Evolutionary conservation across 2,113 vertebrate species (phyloP).

Genomic region (Oostethus manadensis): DNA sequence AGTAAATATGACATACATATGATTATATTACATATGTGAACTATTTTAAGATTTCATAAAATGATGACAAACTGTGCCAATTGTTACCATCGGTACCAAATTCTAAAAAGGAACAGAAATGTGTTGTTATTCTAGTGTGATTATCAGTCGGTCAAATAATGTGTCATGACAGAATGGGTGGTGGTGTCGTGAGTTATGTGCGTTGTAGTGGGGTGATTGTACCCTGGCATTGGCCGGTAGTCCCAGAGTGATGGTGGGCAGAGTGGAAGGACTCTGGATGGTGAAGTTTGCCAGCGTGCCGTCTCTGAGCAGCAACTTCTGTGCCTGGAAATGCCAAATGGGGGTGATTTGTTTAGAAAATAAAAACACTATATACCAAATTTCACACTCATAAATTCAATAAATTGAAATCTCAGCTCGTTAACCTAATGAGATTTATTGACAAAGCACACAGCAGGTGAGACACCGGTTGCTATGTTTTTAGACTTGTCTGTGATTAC

Average conservation of each 20-base stretch:
- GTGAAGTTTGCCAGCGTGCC: conserved; percentile 77
- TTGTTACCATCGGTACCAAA: too few relatives aligned
- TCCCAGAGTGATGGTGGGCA: conserved; percentile 88
- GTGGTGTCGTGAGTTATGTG: not conserved
- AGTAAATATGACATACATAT: too few relatives aligned
- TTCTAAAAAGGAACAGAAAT: too few relatives aligned
- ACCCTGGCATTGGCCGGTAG: conserved; percentile 85
- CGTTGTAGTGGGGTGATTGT: conserved; percentile 18
- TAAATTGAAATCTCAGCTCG: not conserved
- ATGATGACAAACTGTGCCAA: too few relatives aligned
- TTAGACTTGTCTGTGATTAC: conserved; percentile 50
- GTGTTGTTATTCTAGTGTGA: not conserved
- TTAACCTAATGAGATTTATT: not conserved
- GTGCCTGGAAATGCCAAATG: conserved; percentile 55
- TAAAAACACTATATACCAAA: not conserved
- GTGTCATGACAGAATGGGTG: not conserved
- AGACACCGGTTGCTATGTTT: conserved; percentile 23
- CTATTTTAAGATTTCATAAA: too few relatives aligned
- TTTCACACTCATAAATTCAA: not conserved
- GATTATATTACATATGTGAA: too few relatives aligned
- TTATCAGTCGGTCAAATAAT: not conserved
- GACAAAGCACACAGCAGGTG: conserved; percentile 47
- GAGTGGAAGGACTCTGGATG: conserved; percentile 77
- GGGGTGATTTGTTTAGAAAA: not conserved
- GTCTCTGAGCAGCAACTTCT: conserved; percentile 71